These are phyloP conservation scores for Crambe crambe DNA, from an alignment of 37 sponge, comb jelly and placozoan species.

Conservation along the genomic window DNA sequence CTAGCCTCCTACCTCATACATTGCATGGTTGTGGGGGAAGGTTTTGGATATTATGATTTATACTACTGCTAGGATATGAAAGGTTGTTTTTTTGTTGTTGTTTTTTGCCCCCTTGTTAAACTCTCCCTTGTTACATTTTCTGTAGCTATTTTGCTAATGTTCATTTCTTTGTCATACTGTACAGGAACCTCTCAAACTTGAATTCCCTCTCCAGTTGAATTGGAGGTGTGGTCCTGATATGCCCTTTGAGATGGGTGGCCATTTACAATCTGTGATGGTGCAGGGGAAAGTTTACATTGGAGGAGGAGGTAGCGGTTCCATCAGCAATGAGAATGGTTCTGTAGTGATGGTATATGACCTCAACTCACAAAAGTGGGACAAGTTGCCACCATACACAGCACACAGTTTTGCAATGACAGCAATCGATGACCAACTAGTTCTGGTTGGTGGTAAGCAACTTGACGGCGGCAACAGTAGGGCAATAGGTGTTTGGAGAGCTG, in stretches of 20 bases:
- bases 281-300: background rate
- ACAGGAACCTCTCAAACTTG: background rate
- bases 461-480: background rate
- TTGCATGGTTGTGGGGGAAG: too few species aligned
- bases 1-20: too few species aligned
- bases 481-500: constrained; percentile 4
- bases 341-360: background rate
- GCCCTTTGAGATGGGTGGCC: background rate
- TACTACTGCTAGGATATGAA: too few species aligned
- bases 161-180: too few species aligned
- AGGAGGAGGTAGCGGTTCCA: background rate
- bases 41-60: too few species aligned
- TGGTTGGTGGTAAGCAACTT: background rate
- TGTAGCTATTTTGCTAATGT: too few species aligned
- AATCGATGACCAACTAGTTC: background rate
- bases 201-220: background rate
- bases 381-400: background rate
- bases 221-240: constrained; percentile 5
- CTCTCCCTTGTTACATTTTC: too few species aligned
- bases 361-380: background rate
- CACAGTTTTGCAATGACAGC: constrained; percentile 13
- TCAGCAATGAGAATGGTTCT: background rate
- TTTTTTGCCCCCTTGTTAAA: too few species aligned
- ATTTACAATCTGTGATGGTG: background rate
- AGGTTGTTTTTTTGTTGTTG: too few species aligned